phyloP scores from a whole-genome alignment of 2,113 vertebrate genomes.

The Fulica atra region DNA sequence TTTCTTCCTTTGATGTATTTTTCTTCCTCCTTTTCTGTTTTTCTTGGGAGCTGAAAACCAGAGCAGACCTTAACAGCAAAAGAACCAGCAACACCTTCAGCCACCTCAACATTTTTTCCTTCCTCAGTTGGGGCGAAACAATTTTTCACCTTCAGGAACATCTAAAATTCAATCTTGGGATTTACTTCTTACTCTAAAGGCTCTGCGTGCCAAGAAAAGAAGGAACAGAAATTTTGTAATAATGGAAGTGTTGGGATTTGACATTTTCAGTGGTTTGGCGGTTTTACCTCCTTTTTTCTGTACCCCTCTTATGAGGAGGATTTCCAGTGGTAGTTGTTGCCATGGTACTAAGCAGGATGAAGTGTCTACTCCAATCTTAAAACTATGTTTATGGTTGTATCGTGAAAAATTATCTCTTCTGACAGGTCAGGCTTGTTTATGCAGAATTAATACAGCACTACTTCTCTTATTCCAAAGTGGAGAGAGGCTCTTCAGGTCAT shows the following conservation, averaged over 20 bases:
- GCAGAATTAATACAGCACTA: background rate
- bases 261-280: background rate
- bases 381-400: background rate
- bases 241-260: background rate
- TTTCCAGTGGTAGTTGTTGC: slow-evolving; percentile 42
- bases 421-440: slow-evolving; percentile 12
- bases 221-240: background rate
- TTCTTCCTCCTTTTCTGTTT: background rate
- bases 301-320: background rate
- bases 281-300: background rate
- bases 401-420: slow-evolving; percentile 20
- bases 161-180: background rate
- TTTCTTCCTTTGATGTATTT: background rate
- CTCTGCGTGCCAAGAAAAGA: background rate
- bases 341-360: slow-evolving; percentile 6
- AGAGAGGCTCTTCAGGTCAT: slow-evolving; percentile 19
- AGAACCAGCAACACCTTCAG: background rate
- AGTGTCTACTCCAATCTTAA: slow-evolving; percentile 5
- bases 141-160: background rate
- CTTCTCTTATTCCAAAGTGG: background rate
- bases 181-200: background rate
- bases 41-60: background rate
- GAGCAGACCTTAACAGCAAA: background rate
- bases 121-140: background rate
- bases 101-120: background rate